A percentile compares a stretch with the other conserved stretches of the same genome.
Evolutionary conservation across 2,888 invertebrate species (phyloP).

Genomic region (Petrolisthes cinctipes): DNA sequence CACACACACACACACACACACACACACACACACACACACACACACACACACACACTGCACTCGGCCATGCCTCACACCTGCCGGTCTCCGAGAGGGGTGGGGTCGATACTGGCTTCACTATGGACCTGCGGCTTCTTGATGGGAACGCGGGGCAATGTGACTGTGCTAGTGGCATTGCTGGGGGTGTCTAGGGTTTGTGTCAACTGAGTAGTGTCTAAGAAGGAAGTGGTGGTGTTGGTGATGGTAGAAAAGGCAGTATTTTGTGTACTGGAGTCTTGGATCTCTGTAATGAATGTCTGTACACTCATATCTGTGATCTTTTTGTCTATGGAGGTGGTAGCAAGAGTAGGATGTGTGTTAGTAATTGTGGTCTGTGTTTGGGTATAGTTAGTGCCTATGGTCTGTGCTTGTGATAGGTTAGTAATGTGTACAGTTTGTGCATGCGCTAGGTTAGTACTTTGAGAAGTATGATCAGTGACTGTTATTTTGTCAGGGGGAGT

Average conservation of each 20-base stretch:
- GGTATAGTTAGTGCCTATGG: conserved; percentile 5
- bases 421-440: conserved; percentile 8
- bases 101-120: conserved; percentile 39
- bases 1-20: conserved; percentile 40
- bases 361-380: conserved; percentile 27
- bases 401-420: conserved; percentile 1
- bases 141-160: conserved; percentile 22
- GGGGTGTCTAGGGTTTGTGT: conserved; percentile 18
- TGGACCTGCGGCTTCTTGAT: conserved; percentile 53
- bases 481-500: conserved; percentile 46
- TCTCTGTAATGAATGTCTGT: too few relatives aligned
- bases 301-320: too few relatives aligned
- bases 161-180: conserved; percentile 23
- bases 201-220: not conserved
- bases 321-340: not conserved
- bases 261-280: too few relatives aligned
- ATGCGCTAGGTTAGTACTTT: conserved; percentile 28
- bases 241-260: too few relatives aligned
- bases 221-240: too few relatives aligned
- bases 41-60: conserved; percentile 41
- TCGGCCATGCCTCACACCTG: conserved; percentile 52
- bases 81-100: conserved; percentile 34
- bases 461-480: conserved; percentile 15
- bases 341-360: not conserved
- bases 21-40: conserved; percentile 45